Evolutionary conservation across 1,140 invertebrate genomes (phyloP), one percentile per base, ranked within the genome.

Genomic region (Drosophila tristis): DNA sequence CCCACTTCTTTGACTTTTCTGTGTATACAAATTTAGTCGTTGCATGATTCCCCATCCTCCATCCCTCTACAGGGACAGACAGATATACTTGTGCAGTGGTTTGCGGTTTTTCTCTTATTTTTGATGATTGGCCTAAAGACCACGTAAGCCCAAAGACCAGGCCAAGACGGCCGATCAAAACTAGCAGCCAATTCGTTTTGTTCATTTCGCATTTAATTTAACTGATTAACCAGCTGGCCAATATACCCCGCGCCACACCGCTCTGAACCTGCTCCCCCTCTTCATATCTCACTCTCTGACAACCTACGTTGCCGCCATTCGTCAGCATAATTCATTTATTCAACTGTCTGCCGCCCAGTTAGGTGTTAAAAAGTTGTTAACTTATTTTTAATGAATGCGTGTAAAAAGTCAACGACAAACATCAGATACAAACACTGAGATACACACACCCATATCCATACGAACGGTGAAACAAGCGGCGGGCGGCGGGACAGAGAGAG

Each of bases 311-410:
- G 45, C 64, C 74, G 65, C 78, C 73, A 87, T 82, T 87, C 82
- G 82, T 87, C 82, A 87, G 82, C 82, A 87, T 87, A 87, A 87
- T 87, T 87, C 82, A 87, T 87, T 87, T 87, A 87, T 87, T 89
- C 82, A 87, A 87, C 82, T 87, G 84, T 89, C 85, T 89, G 84
- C 85, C 87, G 87, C 75, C 87, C 87, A 89, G 85, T 89, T 89
- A 91, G 87, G 87, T 90, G 87, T 90, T 90, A 91, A 90, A 90
- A 90, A 89, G 89, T 91, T 90, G 89, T 90, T 90, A 90, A 90
- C 89, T 90, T 89, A 90, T 90, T 90, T 90, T 90, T 90, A 90
- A 90, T 90, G 81, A 90, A 84, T 90, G 81, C 81, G 87, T 86
- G 84, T 87, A 87, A 87, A 86, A 70, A 70, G 51, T 70, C 67